These are phyloP conservation scores for Cariama cristata DNA, from an alignment of 2,113 vertebrate species.

Conservation along the genomic window DNA sequence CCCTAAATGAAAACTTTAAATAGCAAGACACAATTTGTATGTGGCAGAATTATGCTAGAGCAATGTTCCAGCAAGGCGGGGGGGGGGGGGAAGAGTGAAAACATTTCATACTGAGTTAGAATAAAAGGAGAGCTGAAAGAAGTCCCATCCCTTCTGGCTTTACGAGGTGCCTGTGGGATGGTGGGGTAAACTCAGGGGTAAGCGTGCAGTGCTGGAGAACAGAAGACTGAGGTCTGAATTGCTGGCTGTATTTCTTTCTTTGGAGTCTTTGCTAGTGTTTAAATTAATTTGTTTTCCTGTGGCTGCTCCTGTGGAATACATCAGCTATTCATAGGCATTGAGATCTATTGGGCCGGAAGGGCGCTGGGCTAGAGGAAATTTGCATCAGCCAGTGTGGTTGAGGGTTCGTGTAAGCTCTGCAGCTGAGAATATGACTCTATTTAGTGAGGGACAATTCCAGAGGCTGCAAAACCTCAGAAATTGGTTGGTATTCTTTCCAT, in stretches of 20 bases:
- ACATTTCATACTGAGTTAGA: not conserved
- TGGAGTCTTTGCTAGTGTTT: constrained; percentile 61
- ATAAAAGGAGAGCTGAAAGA: not conserved
- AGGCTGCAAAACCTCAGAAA: not conserved
- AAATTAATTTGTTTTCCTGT: constrained; percentile 64
- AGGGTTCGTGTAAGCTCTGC: not conserved
- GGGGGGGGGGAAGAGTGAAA: not conserved
- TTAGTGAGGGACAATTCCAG: not conserved
- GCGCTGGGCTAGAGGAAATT: constrained; percentile 30
- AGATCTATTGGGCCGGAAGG: constrained; percentile 1
- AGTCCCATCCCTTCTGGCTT: not conserved
- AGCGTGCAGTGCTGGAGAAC: not conserved
- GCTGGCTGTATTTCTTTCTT: constrained; percentile 50
- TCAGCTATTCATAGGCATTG: constrained; percentile 59
- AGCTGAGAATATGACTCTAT: not conserved
- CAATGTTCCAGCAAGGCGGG: not conserved
- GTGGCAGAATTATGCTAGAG: not conserved
- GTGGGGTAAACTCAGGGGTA: not conserved
- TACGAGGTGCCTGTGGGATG: not conserved
- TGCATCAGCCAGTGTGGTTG: constrained; percentile 27
- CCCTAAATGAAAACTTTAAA: not conserved
- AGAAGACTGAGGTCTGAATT: constrained; percentile 23
- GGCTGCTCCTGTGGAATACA: constrained; percentile 61
- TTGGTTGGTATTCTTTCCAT: not conserved
- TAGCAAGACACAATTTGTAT: not conserved